These are phyloP conservation scores for Cheiracanthium punctorium DNA, from an alignment of 2,888 invertebrate species.

Conservation along the genomic window DNA sequence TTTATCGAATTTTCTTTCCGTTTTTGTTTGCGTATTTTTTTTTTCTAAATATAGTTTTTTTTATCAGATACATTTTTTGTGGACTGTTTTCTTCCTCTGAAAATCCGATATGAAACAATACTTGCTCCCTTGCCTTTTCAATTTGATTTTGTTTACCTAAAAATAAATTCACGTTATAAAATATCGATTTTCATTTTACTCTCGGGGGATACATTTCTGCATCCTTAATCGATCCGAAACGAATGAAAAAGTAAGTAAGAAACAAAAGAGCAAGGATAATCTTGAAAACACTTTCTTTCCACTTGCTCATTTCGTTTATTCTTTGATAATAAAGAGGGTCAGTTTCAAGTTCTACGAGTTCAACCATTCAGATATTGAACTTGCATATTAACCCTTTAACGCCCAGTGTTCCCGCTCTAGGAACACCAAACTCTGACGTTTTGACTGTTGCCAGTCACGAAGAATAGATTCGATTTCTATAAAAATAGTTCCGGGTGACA, in stretches of 20 bases:
- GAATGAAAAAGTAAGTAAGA: too few relatives aligned
- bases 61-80: background rate
- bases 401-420: too few relatives aligned
- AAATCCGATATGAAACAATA: conserved; percentile 57
- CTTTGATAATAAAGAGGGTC: too few relatives aligned
- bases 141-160: conserved; percentile 49
- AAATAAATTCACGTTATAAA: conserved; percentile 61
- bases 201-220: conserved; percentile 42
- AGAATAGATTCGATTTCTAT: too few relatives aligned
- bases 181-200: conserved; percentile 60
- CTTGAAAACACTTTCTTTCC: background rate
- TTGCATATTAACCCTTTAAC: too few relatives aligned
- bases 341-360: too few relatives aligned
- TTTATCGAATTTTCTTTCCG: conserved; percentile 55
- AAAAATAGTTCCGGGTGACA: too few relatives aligned
- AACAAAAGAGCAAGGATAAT: background rate
- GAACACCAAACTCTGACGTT: too few relatives aligned
- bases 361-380: too few relatives aligned
- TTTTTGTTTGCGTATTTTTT: background rate
- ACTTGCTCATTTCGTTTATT: background rate
- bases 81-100: background rate
- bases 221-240: conserved; percentile 20
- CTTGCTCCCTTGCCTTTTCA: conserved; percentile 25
- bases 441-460: too few relatives aligned
- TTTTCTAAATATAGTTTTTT: background rate